These are phyloP conservation scores for Collichthys lucidus DNA, from an alignment of 2,113 vertebrate species.

Conservation along the genomic window DNA sequence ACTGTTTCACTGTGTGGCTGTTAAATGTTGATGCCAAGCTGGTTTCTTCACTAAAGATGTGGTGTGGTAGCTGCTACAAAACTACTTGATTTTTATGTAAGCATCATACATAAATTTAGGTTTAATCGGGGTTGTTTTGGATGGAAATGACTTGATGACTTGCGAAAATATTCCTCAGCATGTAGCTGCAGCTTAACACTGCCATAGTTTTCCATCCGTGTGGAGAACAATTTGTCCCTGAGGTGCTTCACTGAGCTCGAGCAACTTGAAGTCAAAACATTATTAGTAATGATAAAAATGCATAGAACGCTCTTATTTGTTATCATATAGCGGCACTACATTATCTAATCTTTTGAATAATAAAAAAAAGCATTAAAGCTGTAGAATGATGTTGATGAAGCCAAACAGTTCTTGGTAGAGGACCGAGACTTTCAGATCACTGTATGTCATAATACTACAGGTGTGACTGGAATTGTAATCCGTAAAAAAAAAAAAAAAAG, in stretches of 20 bases:
- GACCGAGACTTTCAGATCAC: slow-evolving; percentile 16
- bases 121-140: not conserved
- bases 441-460: slow-evolving; percentile 17
- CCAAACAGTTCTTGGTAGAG: slow-evolving; percentile 14
- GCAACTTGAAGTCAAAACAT: not conserved
- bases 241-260: slow-evolving; percentile 19
- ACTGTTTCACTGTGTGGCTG: not conserved
- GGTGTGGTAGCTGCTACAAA: not conserved
- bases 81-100: not conserved
- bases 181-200: not conserved
- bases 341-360: not conserved
- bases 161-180: not conserved
- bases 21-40: not conserved
- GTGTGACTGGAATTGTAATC: slow-evolving; percentile 32
- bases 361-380: slow-evolving; percentile 2
- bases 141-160: not conserved
- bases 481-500: slow-evolving; percentile 24
- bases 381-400: not conserved
- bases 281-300: not conserved
- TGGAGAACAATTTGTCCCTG: slow-evolving; percentile 47
- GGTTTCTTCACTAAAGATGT: not conserved
- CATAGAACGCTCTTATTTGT: slow-evolving; percentile 10
- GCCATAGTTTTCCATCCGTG: not conserved
- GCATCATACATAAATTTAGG: not conserved
- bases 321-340: not conserved